phyloP scores from a whole-genome alignment of 2,113 vertebrate genomes.

The Corythornis madagascariensis region DNA sequence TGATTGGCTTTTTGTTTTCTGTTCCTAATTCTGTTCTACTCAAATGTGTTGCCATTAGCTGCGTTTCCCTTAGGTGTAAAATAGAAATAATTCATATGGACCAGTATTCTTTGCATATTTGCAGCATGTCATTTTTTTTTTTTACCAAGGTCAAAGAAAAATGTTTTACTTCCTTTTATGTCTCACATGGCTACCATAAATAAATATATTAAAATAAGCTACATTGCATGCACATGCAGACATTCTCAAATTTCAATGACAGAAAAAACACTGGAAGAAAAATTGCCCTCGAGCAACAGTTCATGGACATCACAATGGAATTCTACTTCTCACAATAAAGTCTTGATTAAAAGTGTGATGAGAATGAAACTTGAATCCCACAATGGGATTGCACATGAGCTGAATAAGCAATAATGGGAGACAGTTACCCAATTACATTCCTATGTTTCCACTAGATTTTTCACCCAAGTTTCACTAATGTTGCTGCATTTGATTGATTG shows the following conservation, averaged over 20 bases:
- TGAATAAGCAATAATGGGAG: conserved; percentile 32
- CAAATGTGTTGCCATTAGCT: background rate
- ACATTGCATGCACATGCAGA: background rate
- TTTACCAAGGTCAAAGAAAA: conserved; percentile 24
- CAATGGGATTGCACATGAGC: conserved; percentile 5
- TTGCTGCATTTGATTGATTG: conserved; percentile 57
- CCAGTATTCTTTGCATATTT: background rate
- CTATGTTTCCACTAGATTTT: conserved; percentile 12
- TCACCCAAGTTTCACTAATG: conserved; percentile 48
- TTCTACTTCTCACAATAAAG: conserved; percentile 21
- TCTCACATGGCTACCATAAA: background rate
- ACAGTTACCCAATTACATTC: background rate
- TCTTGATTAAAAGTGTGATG: conserved; percentile 46
- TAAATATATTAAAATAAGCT: background rate
- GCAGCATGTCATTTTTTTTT: background rate
- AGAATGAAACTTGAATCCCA: conserved; percentile 28
- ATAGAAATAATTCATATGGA: background rate
- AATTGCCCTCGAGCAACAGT: background rate
- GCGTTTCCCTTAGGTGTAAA: background rate
- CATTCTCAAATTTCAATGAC: background rate
- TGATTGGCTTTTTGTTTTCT: background rate
- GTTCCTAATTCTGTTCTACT: background rate
- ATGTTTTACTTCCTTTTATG: background rate
- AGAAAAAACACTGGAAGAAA: background rate
- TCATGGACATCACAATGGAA: background rate